phyloP scores from a whole-genome alignment of 1,140 invertebrate species.

The Aphis craccivora region DNA sequence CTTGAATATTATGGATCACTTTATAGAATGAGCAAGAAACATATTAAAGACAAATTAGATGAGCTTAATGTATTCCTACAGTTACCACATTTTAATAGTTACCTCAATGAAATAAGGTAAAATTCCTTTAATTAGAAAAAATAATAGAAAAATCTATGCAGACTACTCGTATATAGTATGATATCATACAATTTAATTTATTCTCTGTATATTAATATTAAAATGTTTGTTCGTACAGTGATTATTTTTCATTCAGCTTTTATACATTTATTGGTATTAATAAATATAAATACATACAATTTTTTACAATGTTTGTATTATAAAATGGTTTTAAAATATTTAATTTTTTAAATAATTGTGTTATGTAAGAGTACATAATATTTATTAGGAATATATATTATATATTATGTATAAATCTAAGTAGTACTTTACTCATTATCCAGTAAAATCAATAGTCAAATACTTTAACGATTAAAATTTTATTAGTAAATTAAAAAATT shows the following conservation, averaged over 20 bases:
- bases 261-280: background rate
- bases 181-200: background rate
- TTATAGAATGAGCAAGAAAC: conserved; percentile 31
- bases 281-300: background rate
- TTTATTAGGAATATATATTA: no score
- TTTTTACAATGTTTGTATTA: no score
- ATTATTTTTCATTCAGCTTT: background rate
- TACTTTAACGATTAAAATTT: background rate
- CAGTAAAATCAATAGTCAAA: background rate
- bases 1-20: conserved; percentile 39
- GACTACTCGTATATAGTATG: background rate
- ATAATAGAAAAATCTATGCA: no score
- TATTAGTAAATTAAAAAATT: background rate
- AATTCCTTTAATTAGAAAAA: background rate
- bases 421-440: background rate
- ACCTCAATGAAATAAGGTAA: conserved; percentile 36
- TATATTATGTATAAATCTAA: no score
- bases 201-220: background rate
- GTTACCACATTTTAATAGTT: conserved; percentile 22
- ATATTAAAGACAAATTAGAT: background rate
- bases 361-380: background rate
- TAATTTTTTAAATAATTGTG: background rate
- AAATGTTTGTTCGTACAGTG: background rate
- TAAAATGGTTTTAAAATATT: background rate
- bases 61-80: background rate